Evolutionary conservation across 1,140 invertebrate genomes (phyloP), one percentile per base, ranked within the genome.

Genomic region (Listronotus bonariensis): DNA sequence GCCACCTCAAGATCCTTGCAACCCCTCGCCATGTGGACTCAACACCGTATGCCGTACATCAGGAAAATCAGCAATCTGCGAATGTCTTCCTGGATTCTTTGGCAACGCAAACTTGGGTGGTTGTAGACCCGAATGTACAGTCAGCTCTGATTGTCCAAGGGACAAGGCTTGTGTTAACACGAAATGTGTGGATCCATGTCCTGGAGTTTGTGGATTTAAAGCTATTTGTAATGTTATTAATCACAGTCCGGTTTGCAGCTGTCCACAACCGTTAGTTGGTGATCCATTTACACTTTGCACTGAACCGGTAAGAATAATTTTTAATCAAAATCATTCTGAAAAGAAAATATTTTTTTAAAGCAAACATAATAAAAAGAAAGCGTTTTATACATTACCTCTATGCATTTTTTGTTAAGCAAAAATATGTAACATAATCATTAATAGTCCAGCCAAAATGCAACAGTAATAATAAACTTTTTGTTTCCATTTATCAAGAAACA

Each of bases 231-330:
- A 86, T 54, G 87, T 88, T 0, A 86, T 90, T 69, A 91, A 91
- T 74, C 92, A 93, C 72, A 89, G 89, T 68, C 89, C 91, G 2
- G 85, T 92, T 4, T 93, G 92, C 72, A 88, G 85, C 11, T 94
- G 92, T 74, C 87, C 88, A 38, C 76, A 83, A 51, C 82, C 86
- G 0, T 81, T 85, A 17, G 82, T 87, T 20, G 91, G 91, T 46
- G 89, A 92, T 86, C 90, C 92, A 38, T 92, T 92, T 77, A 78
- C 83, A 1, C 83, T 86, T 69, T 92, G 90, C 69, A 83, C 78
- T 76, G 80, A 81, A 69, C 80, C 62, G 17, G 62, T 65, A 51
- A 63, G 61, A 55, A 26, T 26, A 26, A 26, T 26, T 26, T n/a
- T 26, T 26, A 5, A 5, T 26, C 5, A 26, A 26, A 26, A 26